Conservation (phyloP, 2,888 invertebrate species). For the Synanthedon andrenaeformis region DNA sequence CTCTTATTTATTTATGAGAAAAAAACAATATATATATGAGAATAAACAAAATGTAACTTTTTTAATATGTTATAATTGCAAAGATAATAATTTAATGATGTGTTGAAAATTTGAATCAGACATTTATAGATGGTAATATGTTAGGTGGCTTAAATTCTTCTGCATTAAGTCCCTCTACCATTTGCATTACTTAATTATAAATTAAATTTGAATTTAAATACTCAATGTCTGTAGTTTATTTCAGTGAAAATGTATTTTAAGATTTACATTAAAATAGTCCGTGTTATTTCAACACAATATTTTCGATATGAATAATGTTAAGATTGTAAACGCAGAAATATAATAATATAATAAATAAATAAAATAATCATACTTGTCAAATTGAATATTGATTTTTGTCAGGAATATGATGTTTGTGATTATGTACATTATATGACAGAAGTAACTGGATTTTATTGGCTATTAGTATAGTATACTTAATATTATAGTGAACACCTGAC, state of each 20-base stretch:
- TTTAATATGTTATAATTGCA: too few species aligned
- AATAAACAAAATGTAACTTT: too few species aligned
- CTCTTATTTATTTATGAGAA: too few species aligned
- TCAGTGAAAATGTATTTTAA: constrained; percentile 44
- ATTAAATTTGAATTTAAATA: constrained; percentile 9
- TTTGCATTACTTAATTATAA: too few species aligned
- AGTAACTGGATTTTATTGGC: not conserved
- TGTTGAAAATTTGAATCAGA: not conserved
- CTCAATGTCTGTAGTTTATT: constrained; percentile 33
- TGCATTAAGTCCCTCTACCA: too few species aligned
- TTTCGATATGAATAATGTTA: constrained; percentile 61
- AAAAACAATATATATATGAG: too few species aligned
- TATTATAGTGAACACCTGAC: not conserved
- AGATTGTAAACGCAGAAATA: constrained; percentile 48
- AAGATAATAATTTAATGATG: not conserved
- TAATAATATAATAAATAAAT: constrained; percentile 14
- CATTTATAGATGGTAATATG: too few species aligned
- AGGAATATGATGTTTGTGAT: not conserved
- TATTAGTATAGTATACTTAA: not conserved
- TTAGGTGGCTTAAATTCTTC: too few species aligned
- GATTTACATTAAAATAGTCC: constrained; percentile 44
- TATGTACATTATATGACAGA: not conserved
- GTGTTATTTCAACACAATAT: constrained; percentile 55
- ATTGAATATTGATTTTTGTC: not conserved
- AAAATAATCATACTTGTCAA: constrained; percentile 45